Conservation (phyloP, 1,140 invertebrate genomes). For the Dinoponera quadriceps region DNA sequence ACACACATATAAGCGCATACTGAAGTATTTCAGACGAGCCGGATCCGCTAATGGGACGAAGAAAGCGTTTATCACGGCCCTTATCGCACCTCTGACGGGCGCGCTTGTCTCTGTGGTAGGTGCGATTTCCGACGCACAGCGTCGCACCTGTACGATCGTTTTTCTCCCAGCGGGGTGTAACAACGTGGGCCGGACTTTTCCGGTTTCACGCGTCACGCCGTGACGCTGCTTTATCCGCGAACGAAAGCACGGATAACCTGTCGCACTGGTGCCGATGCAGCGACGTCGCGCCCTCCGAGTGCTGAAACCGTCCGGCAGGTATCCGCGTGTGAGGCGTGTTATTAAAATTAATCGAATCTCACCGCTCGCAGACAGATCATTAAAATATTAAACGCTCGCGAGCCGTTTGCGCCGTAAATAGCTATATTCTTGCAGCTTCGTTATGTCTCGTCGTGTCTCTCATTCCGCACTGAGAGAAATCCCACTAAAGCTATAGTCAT, state of each 20-base stretch:
- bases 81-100: constrained; percentile 49
- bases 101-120: constrained; percentile 43
- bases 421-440: constrained; percentile 9
- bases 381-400: constrained; percentile 38
- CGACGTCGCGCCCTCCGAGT: constrained; percentile 44
- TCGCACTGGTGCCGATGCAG: constrained; percentile 45
- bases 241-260: constrained; percentile 37
- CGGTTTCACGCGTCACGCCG: constrained; percentile 61
- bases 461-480: no score
- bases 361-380: constrained; percentile 32
- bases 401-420: constrained; percentile 17
- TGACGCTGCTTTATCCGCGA: constrained; percentile 64
- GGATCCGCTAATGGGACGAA: constrained; percentile 47
- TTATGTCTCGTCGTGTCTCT: background rate
- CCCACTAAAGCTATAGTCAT: no score
- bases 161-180: constrained; percentile 70
- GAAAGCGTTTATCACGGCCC: constrained; percentile 46
- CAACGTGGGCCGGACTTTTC: constrained; percentile 65
- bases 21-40: constrained; percentile 17
- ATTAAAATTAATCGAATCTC: constrained; percentile 62
- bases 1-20: background rate
- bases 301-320: constrained; percentile 47
- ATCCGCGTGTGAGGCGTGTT: constrained; percentile 33
- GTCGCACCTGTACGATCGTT: constrained; percentile 72
- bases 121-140: constrained; percentile 60